Percentiles rank a stretch among this genome's conserved stretches.
These are phyloP conservation scores for Uloborus diversus DNA, from an alignment of 1,140 invertebrate species.

Conservation along the genomic window DNA sequence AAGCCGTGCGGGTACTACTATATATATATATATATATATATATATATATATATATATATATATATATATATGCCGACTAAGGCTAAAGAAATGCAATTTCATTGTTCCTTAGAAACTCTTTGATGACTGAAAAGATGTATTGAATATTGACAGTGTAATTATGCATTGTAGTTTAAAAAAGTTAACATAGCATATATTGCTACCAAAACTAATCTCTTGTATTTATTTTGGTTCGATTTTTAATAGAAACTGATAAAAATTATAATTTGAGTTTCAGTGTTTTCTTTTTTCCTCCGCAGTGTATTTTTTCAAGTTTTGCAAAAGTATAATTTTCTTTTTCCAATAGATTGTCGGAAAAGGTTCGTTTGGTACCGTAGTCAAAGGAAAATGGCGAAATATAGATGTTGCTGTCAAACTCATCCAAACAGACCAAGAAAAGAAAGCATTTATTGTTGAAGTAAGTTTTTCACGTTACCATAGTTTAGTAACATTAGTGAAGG, in stretches of 20 bases:
- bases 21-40: no score
- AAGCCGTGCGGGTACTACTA: no score
- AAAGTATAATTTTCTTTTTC: not conserved
- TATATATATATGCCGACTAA: no score
- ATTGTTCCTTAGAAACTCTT: not conserved
- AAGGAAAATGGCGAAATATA: constrained; percentile 84
- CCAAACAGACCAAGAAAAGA: constrained; percentile 84
- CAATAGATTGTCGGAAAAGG: constrained; percentile 81
- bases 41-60: no score
- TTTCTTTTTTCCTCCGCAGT: not conserved
- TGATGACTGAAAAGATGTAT: not conserved
- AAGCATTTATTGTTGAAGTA: constrained; percentile 61
- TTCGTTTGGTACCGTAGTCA: constrained; percentile 94
- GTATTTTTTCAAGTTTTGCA: not conserved
- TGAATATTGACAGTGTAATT: no score
- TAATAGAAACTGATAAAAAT: not conserved
- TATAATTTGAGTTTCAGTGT: not conserved
- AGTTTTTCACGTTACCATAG: no score
- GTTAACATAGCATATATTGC: not conserved
- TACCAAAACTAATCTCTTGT: not conserved
- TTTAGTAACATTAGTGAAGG: no score
- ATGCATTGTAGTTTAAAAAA: not conserved
- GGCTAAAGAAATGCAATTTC: no score
- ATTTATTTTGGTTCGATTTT: not conserved
- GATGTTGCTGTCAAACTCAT: constrained; percentile 94